Conservation (phyloP, 64 coral and sea anemone genomes). For the Montipora foliosa region DNA sequence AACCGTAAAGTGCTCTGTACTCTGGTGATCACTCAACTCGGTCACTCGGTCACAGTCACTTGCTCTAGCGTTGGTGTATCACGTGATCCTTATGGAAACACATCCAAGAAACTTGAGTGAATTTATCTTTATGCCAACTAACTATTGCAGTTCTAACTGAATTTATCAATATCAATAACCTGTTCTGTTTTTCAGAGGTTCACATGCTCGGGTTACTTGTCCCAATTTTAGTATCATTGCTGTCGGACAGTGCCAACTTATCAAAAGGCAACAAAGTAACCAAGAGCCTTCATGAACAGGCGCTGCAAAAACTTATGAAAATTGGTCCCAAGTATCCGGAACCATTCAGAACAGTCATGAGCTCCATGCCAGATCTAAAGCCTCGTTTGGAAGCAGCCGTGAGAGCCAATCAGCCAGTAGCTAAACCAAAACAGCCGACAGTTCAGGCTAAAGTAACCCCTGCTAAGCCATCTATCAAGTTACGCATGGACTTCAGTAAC, state of each 20-base stretch:
- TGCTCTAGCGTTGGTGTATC: too few relatives aligned
- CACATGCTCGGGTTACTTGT: slow-evolving; percentile 87
- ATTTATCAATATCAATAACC: neutral
- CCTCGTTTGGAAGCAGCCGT: slow-evolving; percentile 88
- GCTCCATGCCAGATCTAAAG: slow-evolving; percentile 82
- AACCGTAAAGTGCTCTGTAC: too few relatives aligned
- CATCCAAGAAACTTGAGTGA: too few relatives aligned
- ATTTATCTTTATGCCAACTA: too few relatives aligned
- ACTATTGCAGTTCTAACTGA: too few relatives aligned
- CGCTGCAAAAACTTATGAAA: slow-evolving; percentile 93
- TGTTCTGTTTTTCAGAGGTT: slow-evolving; percentile 65
- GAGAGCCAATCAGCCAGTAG: slow-evolving; percentile 75
- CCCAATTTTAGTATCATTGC: slow-evolving; percentile 82
- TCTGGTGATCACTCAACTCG: too few relatives aligned
- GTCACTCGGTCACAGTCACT: too few relatives aligned
- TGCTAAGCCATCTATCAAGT: slow-evolving; percentile 90
- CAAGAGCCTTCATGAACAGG: slow-evolving; percentile 83
- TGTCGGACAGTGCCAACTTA: slow-evolving; percentile 54
- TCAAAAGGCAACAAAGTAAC: slow-evolving; percentile 67
- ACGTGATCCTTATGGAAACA: too few relatives aligned
- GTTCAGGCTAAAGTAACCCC: slow-evolving; percentile 76
- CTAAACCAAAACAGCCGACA: slow-evolving; percentile 69
- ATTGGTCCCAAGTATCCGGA: slow-evolving; percentile 94
- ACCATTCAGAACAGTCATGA: slow-evolving; percentile 95
- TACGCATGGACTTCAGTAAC: slow-evolving; percentile 99